phyloP scores from a whole-genome alignment of 30 jellyfish, hydroid and myxozoan genomes.

The Aurelia aurita complex sp. Pacific region DNA sequence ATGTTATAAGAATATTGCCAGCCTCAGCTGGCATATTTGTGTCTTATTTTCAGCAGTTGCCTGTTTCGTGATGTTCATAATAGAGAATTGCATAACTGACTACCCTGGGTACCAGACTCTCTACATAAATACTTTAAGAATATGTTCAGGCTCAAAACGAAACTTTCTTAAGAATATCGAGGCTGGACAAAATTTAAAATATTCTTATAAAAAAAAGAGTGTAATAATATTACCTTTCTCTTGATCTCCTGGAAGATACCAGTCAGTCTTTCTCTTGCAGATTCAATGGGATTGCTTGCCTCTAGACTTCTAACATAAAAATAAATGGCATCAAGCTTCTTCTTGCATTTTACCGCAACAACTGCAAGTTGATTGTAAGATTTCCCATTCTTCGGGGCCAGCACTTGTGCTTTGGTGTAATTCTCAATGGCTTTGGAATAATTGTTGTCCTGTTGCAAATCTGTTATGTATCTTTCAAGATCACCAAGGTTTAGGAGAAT shows the following conservation, averaged over 20 bases:
- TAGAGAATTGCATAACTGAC: no score
- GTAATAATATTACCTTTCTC: conserved; percentile 65
- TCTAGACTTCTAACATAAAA: conserved; percentile 85
- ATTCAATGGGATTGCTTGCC: conserved; percentile 90
- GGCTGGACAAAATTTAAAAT: no score
- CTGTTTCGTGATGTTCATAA: no score
- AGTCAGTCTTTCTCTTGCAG: conserved; percentile 94
- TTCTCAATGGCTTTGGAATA: conserved; percentile 73
- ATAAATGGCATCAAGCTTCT: conserved; percentile 93
- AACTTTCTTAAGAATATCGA: no score
- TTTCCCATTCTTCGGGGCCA: conserved; percentile 97
- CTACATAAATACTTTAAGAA: no score
- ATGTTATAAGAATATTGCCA: no score
- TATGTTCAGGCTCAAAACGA: no score
- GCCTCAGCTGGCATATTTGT: no score
- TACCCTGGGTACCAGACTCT: no score
- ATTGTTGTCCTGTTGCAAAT: conserved; percentile 65
- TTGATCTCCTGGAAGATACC: conserved; percentile 90
- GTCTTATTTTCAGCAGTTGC: no score
- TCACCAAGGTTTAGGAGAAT: conserved; percentile 81
- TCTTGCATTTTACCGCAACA: conserved; percentile 84
- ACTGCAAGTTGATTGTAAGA: conserved; percentile 94
- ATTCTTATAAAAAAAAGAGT: not conserved
- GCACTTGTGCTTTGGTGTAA: conserved; percentile 74
- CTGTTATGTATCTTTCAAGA: conserved; percentile 88